Evolutionary conservation across 2,888 invertebrate genomes (phyloP).

Genomic region (Asteroscopus sphinx): DNA sequence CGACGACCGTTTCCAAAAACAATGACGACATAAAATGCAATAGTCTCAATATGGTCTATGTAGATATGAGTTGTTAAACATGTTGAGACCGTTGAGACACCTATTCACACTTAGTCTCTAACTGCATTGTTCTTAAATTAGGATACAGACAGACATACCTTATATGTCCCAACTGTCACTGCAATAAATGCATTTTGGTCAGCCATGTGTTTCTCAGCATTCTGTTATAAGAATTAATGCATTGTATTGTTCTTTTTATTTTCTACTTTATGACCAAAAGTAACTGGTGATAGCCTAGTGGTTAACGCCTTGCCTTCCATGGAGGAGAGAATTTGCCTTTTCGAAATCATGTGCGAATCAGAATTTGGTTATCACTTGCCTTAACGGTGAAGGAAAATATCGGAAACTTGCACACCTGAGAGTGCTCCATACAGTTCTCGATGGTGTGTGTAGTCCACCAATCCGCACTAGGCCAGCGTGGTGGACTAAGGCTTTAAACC

Average conservation of each 20-base stretch:
- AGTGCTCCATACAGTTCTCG: too few species aligned
- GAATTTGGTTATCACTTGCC: too few species aligned
- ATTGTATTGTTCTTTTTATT: conserved; percentile 43
- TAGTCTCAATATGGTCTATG: conserved; percentile 52
- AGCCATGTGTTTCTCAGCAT: conserved; percentile 12
- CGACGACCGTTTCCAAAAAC: conserved; percentile 29
- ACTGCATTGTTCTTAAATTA: conserved; percentile 77
- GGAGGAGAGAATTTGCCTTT: too few species aligned
- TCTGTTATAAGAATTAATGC: conserved; percentile 6
- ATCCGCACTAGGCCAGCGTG: too few species aligned
- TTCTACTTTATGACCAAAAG: conserved; percentile 11
- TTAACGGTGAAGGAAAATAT: too few species aligned
- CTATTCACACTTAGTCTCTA: conserved; percentile 58
- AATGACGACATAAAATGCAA: conserved; percentile 60
- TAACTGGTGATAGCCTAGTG: too few species aligned
- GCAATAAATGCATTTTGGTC: conserved; percentile 43
- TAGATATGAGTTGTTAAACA: conserved; percentile 63
- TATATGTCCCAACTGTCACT: conserved; percentile 42
- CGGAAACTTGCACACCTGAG: too few species aligned
- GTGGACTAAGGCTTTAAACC: too few species aligned
- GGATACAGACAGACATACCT: conserved; percentile 59
- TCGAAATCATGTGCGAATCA: too few species aligned
- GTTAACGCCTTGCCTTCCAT: too few species aligned
- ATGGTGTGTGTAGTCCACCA: too few species aligned
- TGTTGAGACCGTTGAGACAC: conserved; percentile 51